A percentile compares a stretch with the other conserved stretches of the same genome.
Conservation (phyloP, 2,797 vertebrate species). For the Carapus acus region DNA sequence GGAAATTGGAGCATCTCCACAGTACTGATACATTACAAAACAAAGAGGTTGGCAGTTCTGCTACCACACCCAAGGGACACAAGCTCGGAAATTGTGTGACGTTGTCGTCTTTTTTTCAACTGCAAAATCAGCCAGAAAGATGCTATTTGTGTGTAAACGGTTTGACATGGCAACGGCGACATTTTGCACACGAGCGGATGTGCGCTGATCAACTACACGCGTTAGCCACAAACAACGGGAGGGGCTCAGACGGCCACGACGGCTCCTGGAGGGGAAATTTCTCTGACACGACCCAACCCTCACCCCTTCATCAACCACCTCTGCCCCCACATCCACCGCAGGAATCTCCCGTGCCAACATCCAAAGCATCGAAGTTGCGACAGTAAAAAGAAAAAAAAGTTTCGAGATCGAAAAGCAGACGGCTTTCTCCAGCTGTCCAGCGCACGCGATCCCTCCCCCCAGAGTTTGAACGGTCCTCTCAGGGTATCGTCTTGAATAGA, state of each 20-base stretch:
- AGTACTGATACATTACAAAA: conserved; percentile 68
- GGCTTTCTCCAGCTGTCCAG: conserved; percentile 29
- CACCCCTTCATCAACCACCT: conserved; percentile 8
- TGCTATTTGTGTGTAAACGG: conserved; percentile 61
- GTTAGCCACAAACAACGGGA: conserved; percentile 49
- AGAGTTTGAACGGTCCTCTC: conserved; percentile 28
- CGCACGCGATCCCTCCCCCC: conserved; percentile 10
- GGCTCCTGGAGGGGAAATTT: conserved; percentile 23
- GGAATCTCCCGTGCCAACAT: no score
- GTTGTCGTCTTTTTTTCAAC: conserved; percentile 23
- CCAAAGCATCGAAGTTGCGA: no score
- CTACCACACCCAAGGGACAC: conserved; percentile 45
- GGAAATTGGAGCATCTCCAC: conserved; percentile 57
- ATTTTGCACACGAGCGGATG: conserved; percentile 48
- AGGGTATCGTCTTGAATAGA: conserved; percentile 47
- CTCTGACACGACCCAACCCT: background rate
- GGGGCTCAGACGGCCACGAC: conserved; percentile 42
- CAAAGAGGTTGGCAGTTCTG: conserved; percentile 58
- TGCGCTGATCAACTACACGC: conserved; percentile 49
- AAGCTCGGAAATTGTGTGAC: conserved; percentile 34
- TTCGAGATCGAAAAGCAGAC: conserved; percentile 1
- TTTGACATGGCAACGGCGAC: conserved; percentile 47
- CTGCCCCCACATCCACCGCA: conserved; percentile 25
- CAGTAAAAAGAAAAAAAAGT: no score
- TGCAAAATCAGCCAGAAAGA: conserved; percentile 50